Evolutionary conservation across 2,888 invertebrate species (phyloP).

Genomic region (Cephus runcator): DNA sequence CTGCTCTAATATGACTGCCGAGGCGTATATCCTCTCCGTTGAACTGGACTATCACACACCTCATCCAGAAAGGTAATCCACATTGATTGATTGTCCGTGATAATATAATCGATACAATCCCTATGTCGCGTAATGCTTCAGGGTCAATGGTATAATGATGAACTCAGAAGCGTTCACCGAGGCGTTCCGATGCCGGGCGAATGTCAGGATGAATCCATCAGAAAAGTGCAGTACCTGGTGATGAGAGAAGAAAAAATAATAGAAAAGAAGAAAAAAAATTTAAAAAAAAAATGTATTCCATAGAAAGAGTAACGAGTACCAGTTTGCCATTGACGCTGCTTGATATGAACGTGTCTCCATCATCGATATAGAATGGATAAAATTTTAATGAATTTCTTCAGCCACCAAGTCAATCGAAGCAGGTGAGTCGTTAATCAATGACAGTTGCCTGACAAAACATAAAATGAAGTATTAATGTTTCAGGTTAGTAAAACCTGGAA

Average conservation of each 20-base stretch:
- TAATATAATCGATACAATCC: neutral
- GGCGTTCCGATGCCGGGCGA: constrained; percentile 65
- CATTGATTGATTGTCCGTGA: neutral
- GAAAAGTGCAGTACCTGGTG: constrained; percentile 67
- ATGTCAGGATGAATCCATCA: constrained; percentile 66
- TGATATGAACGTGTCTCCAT: neutral
- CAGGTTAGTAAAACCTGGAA: neutral
- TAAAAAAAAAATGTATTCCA: neutral
- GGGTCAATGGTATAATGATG: constrained; percentile 69
- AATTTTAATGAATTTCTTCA: neutral
- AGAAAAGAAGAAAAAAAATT: constrained; percentile 7
- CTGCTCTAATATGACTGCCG: constrained; percentile 67
- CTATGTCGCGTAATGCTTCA: constrained; percentile 28
- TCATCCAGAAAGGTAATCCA: constrained; percentile 66
- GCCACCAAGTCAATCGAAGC: neutral
- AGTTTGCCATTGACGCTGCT: neutral
- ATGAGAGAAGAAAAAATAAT: constrained; percentile 23
- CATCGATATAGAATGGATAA: neutral
- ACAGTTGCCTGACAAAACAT: neutral
- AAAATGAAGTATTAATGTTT: neutral
- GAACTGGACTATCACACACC: constrained; percentile 69
- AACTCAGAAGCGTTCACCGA: constrained; percentile 67
- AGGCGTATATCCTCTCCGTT: constrained; percentile 67
- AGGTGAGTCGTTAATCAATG: neutral
- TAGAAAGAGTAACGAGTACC: neutral